phyloP scores from a whole-genome alignment of 2,113 vertebrate species.

The Oriolus oriolus region DNA sequence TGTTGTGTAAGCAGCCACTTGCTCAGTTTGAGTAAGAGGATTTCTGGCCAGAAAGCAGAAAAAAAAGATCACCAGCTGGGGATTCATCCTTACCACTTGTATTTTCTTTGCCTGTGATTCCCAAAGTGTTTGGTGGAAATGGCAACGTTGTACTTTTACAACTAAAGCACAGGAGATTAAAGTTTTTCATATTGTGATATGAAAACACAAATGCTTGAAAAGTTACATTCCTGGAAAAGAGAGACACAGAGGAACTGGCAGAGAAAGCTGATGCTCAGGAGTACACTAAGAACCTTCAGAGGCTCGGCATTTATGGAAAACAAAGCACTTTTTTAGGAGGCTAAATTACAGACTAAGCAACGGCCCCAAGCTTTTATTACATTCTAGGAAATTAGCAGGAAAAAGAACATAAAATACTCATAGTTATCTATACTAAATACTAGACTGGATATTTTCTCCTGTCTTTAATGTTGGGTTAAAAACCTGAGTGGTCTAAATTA shows the following conservation, averaged over 20 bases:
- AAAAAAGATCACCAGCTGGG: not conserved
- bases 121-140: not conserved
- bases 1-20: not conserved
- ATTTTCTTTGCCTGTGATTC: not conserved
- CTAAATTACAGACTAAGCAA: not conserved
- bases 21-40: not conserved
- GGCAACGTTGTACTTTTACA: not conserved
- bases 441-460: not conserved
- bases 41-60: not conserved
- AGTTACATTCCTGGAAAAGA: not conserved
- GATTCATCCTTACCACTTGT: not conserved
- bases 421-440: not conserved
- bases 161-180: not conserved
- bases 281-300: not conserved
- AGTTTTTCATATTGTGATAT: not conserved
- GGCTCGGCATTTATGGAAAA: not conserved
- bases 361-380: not conserved
- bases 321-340: not conserved
- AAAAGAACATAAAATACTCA: not conserved
- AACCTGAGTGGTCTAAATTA: not conserved
- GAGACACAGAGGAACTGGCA: not conserved
- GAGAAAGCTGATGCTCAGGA: not conserved
- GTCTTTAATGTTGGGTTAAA: not conserved
- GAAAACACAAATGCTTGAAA: not conserved
- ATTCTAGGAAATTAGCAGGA: not conserved